Evolutionary conservation across 2,888 invertebrate genomes (phyloP).

Genomic region (Lithosia quadra): DNA sequence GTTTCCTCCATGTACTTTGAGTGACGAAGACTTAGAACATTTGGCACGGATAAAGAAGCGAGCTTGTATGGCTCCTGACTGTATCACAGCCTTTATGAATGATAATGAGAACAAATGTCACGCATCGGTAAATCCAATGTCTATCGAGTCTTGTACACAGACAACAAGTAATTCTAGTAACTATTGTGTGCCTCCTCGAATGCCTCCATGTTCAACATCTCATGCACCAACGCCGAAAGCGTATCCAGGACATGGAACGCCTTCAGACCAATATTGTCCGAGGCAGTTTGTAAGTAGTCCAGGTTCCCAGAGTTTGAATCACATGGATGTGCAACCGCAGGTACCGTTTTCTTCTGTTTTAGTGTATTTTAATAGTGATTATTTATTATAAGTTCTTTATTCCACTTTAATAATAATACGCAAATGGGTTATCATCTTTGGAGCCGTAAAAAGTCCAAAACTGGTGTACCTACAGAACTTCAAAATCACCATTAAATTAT

Average conservation of each 20-base stretch:
- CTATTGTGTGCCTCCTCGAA: neutral
- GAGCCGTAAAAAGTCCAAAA: too few relatives aligned
- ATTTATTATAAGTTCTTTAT: too few relatives aligned
- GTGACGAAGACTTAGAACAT: conserved; percentile 56
- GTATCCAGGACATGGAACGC: neutral
- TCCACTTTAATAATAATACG: too few relatives aligned
- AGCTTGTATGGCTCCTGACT: conserved; percentile 34
- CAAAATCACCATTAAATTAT: too few relatives aligned
- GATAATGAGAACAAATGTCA: conserved; percentile 31
- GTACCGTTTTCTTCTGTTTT: neutral
- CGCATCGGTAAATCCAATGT: conserved; percentile 41
- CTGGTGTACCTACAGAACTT: too few relatives aligned
- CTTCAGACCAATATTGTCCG: neutral
- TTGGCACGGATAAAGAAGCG: conserved; percentile 60
- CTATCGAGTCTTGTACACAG: conserved; percentile 55
- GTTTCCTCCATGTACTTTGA: conserved; percentile 54
- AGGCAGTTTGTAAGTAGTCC: conserved; percentile 1
- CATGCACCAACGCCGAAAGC: neutral
- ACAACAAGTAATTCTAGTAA: conserved; percentile 43
- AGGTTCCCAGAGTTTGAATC: conserved; percentile 19
- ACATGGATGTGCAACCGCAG: conserved; percentile 17
- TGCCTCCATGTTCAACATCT: neutral
- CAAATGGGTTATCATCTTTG: too few relatives aligned
- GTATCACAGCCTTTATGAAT: conserved; percentile 17
- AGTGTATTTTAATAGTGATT: neutral